Conservation (phyloP, 2,797 vertebrate genomes). For the Rhinogobio ventralis region DNA sequence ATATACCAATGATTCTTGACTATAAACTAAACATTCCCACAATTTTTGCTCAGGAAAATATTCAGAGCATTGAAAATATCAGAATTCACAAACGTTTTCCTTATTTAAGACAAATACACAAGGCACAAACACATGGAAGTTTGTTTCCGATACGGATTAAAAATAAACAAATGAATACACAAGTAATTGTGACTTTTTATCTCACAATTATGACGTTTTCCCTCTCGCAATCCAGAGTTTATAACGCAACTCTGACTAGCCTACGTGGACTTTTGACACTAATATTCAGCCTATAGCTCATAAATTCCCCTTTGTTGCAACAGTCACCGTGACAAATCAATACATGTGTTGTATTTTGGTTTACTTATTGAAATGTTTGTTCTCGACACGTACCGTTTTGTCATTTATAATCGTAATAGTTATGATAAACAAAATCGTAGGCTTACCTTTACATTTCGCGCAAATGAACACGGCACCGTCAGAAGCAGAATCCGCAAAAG, state of each 20-base stretch:
- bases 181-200: not conserved
- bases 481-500: not conserved
- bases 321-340: not conserved
- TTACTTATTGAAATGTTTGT: not conserved
- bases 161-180: not conserved
- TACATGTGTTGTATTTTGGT: no score
- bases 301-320: not conserved
- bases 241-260: not conserved
- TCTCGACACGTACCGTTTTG: not conserved
- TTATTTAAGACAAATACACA: conserved; percentile 1
- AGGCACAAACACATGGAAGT: no score
- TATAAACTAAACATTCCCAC: not conserved
- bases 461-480: not conserved
- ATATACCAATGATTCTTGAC: not conserved
- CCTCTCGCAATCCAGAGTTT: not conserved
- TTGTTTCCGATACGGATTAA: not conserved
- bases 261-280: not conserved
- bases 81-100: not conserved
- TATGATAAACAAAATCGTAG: not conserved
- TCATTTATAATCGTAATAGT: not conserved
- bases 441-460: not conserved
- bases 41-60: not conserved
- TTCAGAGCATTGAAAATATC: not conserved
- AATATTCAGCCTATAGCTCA: not conserved
- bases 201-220: not conserved